Conservation (phyloP, 2,113 vertebrate genomes). For the Neogale vison region DNA sequence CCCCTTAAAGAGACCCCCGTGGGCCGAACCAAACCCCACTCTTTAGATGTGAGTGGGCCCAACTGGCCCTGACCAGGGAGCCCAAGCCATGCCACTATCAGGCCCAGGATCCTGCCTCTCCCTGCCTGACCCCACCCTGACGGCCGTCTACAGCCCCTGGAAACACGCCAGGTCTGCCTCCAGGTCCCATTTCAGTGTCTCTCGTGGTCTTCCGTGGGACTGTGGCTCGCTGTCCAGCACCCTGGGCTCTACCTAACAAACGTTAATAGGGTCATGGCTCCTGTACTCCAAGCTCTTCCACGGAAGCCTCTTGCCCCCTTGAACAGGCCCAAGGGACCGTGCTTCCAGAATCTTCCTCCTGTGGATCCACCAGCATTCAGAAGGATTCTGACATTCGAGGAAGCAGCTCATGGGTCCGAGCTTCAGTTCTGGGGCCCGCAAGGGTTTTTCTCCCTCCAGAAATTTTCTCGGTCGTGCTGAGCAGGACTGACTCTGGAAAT, state of each 20-base stretch:
- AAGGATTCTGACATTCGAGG: neutral
- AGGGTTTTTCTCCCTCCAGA: neutral
- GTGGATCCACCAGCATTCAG: neutral
- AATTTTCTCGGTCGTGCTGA: neutral
- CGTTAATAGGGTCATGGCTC: neutral
- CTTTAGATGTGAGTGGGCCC: neutral
- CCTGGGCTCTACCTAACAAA: neutral
- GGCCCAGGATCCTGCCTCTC: neutral
- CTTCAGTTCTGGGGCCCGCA: neutral
- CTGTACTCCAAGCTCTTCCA: neutral
- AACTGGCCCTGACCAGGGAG: neutral
- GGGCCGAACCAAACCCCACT: neutral
- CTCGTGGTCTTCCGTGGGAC: neutral
- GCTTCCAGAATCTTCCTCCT: neutral
- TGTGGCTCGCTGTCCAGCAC: neutral
- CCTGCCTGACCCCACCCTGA: neutral
- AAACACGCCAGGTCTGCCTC: too few relatives aligned
- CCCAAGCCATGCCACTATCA: neutral
- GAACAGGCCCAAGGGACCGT: neutral
- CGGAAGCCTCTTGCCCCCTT: neutral
- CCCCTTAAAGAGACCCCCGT: neutral
- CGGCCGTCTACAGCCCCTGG: neutral
- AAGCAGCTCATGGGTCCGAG: neutral
- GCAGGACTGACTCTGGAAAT: neutral
- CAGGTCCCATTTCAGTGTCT: neutral